Base-by-base conservation (phyloP, 2,797 vertebrate genomes). In the Lutjanus argentimaculatus region DNA sequence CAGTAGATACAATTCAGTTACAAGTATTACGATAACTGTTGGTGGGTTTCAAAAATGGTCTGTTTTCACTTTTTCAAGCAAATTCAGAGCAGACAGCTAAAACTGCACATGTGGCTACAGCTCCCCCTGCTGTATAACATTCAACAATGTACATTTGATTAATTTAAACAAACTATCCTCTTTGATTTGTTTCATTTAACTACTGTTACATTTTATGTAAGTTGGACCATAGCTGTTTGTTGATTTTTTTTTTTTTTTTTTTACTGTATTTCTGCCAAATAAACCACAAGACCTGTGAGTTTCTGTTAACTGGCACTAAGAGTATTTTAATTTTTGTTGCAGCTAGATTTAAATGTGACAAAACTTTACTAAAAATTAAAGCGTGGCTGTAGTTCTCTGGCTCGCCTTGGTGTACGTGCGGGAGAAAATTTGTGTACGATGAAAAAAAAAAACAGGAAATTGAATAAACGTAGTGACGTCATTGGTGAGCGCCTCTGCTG, bases 401-500 rank as follows among this genome's bases (percentile, higher is more conserved):
- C n/a, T 25, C 6, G 40, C 2, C 0, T 53, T 0, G 1, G n/a
- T 42, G 30, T 40, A 5, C 55, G 52, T 58, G 59, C 19, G 40
- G 1, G 19, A 75, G 45, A 36, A 36, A 36, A n/a, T 45, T 17
- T 52, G n/a, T 42, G 45, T 19, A 17, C 6, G 22, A 42, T 36
- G 30, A 36, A 71, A 80, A 57, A 80, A 57, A 67, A 75, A 72
- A 79, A 84, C 83, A 92, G 90, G 91, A 93, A 91, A 93, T 91
- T 85, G 82, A 86, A 85, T 85, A 51, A 81, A 69, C 43, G 4
- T 0, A 6, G 48, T 94, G 95, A 96, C 95, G 95, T 96, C 96
- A 97, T 96, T 75, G 73, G 36, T 68, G 83, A 87, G 96, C 96
- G 96, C 95, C 95, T 90, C 89, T 89, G 89, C 92, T 94, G 95